A percentile compares a stretch with the other conserved stretches of the same genome.
Evolutionary conservation across 2,797 vertebrate genomes (phyloP).

Genomic region (Siniperca obscura): DNA sequence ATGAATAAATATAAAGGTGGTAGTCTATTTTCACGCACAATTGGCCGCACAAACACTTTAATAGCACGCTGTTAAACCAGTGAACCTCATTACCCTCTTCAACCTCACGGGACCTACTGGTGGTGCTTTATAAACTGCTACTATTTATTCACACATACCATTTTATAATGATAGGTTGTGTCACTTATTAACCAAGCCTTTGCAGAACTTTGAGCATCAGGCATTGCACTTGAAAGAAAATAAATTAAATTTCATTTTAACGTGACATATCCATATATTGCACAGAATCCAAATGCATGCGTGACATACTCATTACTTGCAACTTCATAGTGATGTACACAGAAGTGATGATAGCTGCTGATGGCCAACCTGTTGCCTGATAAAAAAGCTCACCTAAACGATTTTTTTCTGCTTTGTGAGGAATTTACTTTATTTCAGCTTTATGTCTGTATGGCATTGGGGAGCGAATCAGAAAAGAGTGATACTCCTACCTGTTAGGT

Average conservation of each 20-base stretch:
- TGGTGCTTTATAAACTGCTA: neutral
- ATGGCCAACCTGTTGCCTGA: conserved; percentile 19
- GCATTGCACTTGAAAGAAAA: conserved; percentile 2
- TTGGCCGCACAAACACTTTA: conserved; percentile 27
- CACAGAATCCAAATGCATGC: conserved; percentile 18
- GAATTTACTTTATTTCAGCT: conserved; percentile 25
- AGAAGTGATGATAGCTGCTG: conserved; percentile 19
- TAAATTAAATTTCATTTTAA: conserved; percentile 11
- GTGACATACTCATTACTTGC: conserved; percentile 27
- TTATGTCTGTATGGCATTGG: conserved; percentile 5
- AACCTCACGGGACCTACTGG: neutral
- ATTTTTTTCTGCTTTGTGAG: conserved; percentile 20
- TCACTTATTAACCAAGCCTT: neutral
- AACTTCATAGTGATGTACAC: conserved; percentile 4
- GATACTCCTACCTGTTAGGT: conserved; percentile 30
- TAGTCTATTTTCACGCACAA: conserved; percentile 43
- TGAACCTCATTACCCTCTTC: conserved; percentile 37
- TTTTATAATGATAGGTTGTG: conserved; percentile 3
- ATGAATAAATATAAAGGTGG: conserved; percentile 9
- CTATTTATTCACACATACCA: neutral
- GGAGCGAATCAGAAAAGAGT: conserved; percentile 32
- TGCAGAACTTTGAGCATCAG: conserved; percentile 7
- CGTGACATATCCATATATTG: conserved; percentile 21
- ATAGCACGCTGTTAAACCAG: conserved; percentile 33
- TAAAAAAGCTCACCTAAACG: conserved; percentile 28